These are phyloP conservation scores for Poeciliopsis paucimaculata DNA, from an alignment of 2,797 vertebrate genomes.

Conservation along the genomic window DNA sequence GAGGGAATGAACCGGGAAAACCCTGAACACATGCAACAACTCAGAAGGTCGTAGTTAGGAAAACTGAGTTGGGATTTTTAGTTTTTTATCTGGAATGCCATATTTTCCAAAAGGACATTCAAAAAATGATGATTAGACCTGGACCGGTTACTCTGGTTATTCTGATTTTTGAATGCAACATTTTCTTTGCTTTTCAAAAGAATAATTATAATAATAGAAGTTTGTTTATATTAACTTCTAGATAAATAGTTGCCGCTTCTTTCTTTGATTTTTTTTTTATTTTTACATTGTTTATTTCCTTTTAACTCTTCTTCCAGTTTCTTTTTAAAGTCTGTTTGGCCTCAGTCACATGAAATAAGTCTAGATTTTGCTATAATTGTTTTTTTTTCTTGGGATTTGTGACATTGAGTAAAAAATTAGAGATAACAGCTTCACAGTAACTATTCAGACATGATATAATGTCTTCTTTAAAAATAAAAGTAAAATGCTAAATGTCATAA, in stretches of 20 bases:
- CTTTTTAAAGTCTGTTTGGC: slow-evolving; percentile 5
- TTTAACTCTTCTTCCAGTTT: slow-evolving; percentile 37
- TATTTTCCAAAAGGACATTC: slow-evolving; percentile 26
- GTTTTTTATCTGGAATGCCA: background rate
- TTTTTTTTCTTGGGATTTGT: background rate
- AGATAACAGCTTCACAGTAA: background rate
- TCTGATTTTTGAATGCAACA: slow-evolving; percentile 10
- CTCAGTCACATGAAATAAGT: slow-evolving; percentile 8
- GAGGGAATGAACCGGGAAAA: slow-evolving; percentile 48
- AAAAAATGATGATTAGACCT: slow-evolving; percentile 7
- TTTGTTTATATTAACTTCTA: slow-evolving; percentile 16
- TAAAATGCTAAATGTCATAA: background rate
- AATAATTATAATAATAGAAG: slow-evolving; percentile 14
- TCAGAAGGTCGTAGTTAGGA: slow-evolving; percentile 12
- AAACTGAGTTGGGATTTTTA: background rate
- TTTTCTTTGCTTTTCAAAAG: slow-evolving; percentile 11
- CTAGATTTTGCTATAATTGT: background rate
- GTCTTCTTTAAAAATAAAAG: background rate
- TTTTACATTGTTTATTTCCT: too few species aligned
- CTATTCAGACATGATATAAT: background rate
- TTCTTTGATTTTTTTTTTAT: slow-evolving; percentile 8
- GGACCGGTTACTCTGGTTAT: background rate
- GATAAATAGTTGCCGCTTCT: slow-evolving; percentile 21
- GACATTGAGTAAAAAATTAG: background rate
- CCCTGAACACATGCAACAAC: slow-evolving; percentile 14